These are phyloP conservation scores for Rhinoptilus africanus DNA, from an alignment of 2,113 vertebrate genomes.

Conservation along the genomic window DNA sequence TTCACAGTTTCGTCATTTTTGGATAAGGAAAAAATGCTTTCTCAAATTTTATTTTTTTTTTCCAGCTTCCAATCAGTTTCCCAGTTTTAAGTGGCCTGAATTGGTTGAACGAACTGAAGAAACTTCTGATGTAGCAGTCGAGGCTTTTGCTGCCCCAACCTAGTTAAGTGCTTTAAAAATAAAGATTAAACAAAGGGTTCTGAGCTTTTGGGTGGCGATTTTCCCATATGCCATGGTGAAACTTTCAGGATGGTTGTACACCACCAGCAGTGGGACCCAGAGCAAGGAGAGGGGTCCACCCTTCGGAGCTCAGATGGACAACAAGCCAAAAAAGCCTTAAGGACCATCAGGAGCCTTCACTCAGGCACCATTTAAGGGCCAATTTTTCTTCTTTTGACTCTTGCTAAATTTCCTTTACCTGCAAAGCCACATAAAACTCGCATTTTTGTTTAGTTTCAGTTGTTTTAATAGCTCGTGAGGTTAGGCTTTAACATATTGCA, in stretches of 20 bases:
- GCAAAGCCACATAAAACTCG: not conserved
- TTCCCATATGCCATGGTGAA: not conserved
- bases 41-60: not conserved
- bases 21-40: not conserved
- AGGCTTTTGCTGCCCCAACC: not conserved
- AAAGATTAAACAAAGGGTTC: not conserved
- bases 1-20: not conserved
- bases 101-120: not conserved
- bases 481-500: not conserved
- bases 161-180: not conserved
- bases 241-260: not conserved
- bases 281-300: not conserved
- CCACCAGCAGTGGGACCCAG: not conserved
- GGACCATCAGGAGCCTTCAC: not conserved
- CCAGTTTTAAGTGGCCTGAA: not conserved
- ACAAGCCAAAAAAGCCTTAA: not conserved
- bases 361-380: not conserved
- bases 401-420: not conserved
- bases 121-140: not conserved
- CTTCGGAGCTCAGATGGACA: not conserved
- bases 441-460: not conserved
- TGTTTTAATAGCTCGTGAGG: not conserved
- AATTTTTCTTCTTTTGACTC: not conserved
- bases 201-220: not conserved
- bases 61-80: not conserved